Evolutionary conservation across 2,797 vertebrate species (phyloP).

Genomic region (Myoxocephalus aenaeus): DNA sequence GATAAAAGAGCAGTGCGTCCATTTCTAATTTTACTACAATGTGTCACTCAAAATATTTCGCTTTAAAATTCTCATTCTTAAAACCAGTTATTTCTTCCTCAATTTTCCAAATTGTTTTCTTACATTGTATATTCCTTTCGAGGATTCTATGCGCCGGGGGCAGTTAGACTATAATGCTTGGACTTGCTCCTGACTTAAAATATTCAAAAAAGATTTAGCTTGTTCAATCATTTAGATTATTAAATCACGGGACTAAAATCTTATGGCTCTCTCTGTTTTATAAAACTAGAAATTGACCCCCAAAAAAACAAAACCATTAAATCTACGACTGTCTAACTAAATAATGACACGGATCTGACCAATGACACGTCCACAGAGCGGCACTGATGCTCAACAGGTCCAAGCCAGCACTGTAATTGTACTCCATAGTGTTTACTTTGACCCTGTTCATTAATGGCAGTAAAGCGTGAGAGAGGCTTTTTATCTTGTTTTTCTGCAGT

Average conservation of each 20-base stretch:
- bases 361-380: neutral
- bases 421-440: too few species aligned
- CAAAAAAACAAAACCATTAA: neutral
- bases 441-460: neutral
- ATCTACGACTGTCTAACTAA: neutral
- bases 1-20: neutral
- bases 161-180: neutral
- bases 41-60: too few species aligned
- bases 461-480: neutral
- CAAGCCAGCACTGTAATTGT: too few species aligned
- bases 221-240: neutral
- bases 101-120: too few species aligned
- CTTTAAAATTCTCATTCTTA: too few species aligned
- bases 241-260: neutral
- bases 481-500: slow-evolving; percentile 4
- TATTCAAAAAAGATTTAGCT: neutral
- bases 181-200: neutral
- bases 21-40: neutral
- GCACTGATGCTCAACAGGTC: neutral
- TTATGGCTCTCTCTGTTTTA: neutral
- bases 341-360: neutral
- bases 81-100: too few species aligned
- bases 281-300: neutral
- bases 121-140: neutral
- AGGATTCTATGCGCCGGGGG: neutral